Evolutionary conservation across 2,797 vertebrate species (phyloP).

Genomic region (Molothrus ater): DNA sequence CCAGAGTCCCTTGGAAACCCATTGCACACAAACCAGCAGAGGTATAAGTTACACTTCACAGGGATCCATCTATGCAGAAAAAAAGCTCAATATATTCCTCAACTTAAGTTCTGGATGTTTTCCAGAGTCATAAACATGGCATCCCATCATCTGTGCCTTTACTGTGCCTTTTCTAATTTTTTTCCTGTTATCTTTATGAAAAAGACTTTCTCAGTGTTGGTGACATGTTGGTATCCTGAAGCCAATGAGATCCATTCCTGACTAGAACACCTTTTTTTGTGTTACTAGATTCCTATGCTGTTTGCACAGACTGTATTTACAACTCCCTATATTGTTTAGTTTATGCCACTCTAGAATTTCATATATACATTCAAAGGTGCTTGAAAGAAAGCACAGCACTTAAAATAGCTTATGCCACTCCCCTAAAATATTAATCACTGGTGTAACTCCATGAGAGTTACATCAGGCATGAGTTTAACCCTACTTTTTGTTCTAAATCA

Average conservation of each 20-base stretch:
- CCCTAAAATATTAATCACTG: slow-evolving; percentile 53
- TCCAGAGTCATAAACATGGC: slow-evolving; percentile 45
- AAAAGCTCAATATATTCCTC: slow-evolving; percentile 37
- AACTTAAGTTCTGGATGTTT: slow-evolving; percentile 22
- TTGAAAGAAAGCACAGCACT: slow-evolving; percentile 47
- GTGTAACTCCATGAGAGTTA: slow-evolving; percentile 41
- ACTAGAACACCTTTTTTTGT: neutral
- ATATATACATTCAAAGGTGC: slow-evolving; percentile 36
- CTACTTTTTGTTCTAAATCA: slow-evolving; percentile 55
- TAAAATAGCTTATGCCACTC: slow-evolving; percentile 26
- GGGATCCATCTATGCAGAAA: neutral
- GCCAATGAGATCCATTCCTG: neutral
- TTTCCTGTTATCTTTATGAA: slow-evolving; percentile 39
- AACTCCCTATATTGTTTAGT: slow-evolving; percentile 49
- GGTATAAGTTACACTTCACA: slow-evolving; percentile 50
- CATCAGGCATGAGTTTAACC: slow-evolving; percentile 60
- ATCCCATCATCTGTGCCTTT: slow-evolving; percentile 30
- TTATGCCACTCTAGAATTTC: slow-evolving; percentile 45
- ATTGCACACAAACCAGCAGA: neutral
- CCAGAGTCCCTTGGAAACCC: slow-evolving; percentile 1
- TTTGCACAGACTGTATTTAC: slow-evolving; percentile 53
- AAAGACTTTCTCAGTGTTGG: neutral
- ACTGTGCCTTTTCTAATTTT: slow-evolving; percentile 12
- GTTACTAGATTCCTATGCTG: neutral
- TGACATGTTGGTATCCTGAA: neutral